Conservation (phyloP, 2,888 invertebrate genomes). For the Gymnoscelis rufifasciata region DNA sequence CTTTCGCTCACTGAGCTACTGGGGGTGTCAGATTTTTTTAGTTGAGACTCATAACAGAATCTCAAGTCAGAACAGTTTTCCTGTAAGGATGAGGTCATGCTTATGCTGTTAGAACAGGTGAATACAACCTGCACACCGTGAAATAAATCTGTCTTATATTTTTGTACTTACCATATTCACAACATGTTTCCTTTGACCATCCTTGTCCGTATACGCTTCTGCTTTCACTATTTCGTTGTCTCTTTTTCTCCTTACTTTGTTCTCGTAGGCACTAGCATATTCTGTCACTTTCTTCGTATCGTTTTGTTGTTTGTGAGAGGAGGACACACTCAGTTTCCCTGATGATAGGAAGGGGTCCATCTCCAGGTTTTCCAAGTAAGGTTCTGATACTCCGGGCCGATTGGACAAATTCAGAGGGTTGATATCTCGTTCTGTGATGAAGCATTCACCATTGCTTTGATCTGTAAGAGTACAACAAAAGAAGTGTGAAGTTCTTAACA, state of each 20-base stretch:
- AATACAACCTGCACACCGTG: no score
- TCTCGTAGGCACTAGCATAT: constrained; percentile 51
- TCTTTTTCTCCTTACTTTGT: constrained; percentile 78
- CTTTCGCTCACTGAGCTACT: no score
- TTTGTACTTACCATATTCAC: constrained; percentile 83
- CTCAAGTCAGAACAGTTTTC: no score
- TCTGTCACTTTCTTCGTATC: constrained; percentile 49
- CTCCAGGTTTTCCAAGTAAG: constrained; percentile 70
- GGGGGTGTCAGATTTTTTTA: no score
- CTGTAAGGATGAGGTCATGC: no score
- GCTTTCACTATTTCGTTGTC: constrained; percentile 85
- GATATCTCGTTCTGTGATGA: constrained; percentile 77
- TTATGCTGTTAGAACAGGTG: no score
- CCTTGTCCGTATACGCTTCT: constrained; percentile 82
- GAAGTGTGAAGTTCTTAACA: no score
- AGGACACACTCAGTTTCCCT: constrained; percentile 59
- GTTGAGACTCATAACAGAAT: no score
- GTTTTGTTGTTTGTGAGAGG: constrained; percentile 56
- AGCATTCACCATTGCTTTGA: constrained; percentile 83
- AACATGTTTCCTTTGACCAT: constrained; percentile 85
- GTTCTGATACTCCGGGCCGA: constrained; percentile 65
- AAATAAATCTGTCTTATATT: no score
- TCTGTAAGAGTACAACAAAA: constrained; percentile 52
- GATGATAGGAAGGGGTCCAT: constrained; percentile 59
- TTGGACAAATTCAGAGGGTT: constrained; percentile 82